Percentiles rank a stretch among this genome's conserved stretches.
Conservation (phyloP, 2,888 invertebrate genomes). For the Bruchidius siliquastri region DNA sequence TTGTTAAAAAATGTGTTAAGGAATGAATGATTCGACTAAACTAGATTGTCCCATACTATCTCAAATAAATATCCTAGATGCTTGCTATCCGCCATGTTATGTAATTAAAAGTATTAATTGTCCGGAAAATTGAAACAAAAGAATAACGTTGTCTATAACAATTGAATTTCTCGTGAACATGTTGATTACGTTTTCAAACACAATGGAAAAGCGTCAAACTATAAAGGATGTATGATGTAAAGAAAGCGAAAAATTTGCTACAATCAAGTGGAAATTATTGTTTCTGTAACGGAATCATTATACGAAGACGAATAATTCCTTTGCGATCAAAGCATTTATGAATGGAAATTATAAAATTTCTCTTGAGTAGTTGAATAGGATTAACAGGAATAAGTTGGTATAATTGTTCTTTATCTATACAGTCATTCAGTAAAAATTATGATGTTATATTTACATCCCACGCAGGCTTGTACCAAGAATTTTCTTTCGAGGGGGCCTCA, state of each 20-base stretch:
- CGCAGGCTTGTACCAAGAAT: too few relatives aligned
- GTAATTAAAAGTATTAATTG: neutral
- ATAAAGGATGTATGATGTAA: neutral
- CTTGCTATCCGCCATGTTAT: neutral
- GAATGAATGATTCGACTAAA: neutral
- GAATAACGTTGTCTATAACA: neutral
- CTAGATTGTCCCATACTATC: neutral
- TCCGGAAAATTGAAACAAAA: neutral
- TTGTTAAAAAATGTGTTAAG: neutral
- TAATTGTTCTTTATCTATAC: neutral
- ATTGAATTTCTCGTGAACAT: neutral
- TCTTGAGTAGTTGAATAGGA: neutral
- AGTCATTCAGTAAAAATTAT: neutral
- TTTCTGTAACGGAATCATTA: neutral
- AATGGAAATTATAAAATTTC: neutral
- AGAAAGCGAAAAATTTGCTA: neutral
- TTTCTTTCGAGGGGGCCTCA: too few relatives aligned
- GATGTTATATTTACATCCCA: too few relatives aligned
- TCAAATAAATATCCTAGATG: neutral
- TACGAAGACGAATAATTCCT: neutral
- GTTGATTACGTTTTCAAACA: neutral
- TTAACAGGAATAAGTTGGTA: neutral
- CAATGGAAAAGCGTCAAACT: neutral
- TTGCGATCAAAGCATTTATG: neutral
- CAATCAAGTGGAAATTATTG: neutral